Evolutionary conservation across 1,140 invertebrate genomes (phyloP).

Genomic region (Tetramorium alpestre): DNA sequence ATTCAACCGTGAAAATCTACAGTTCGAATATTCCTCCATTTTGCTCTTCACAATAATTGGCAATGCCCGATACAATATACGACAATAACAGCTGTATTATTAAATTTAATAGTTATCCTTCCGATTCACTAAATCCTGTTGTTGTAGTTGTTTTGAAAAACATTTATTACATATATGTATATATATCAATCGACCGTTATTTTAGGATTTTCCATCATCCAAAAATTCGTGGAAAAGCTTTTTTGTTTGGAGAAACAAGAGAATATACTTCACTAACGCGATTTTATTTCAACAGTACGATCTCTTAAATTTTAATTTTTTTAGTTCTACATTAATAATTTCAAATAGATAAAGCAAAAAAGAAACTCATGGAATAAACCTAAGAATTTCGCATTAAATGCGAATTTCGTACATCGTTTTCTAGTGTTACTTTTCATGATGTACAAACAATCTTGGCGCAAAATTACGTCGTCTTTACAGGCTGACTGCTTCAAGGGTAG

Average conservation of each 20-base stretch:
- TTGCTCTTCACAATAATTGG: slow-evolving; percentile 47
- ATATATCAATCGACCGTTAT: slow-evolving; percentile 4
- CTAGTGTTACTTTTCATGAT: slow-evolving; percentile 44
- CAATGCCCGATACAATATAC: slow-evolving; percentile 29
- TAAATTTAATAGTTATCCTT: slow-evolving; percentile 47
- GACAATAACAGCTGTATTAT: slow-evolving; percentile 34
- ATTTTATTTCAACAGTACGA: not conserved
- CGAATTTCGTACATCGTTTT: slow-evolving; percentile 31
- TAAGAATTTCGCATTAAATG: not conserved
- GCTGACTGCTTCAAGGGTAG: slow-evolving; percentile 42
- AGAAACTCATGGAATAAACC: not conserved
- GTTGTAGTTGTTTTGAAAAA: too few relatives aligned
- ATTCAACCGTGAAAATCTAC: slow-evolving; percentile 39
- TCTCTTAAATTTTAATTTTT: not conserved
- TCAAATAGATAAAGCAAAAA: not conserved
- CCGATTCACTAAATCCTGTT: slow-evolving; percentile 50
- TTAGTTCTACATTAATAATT: not conserved
- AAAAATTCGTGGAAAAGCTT: not conserved
- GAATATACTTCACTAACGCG: not conserved
- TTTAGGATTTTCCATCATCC: not conserved
- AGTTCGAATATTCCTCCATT: slow-evolving; percentile 41
- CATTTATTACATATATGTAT: too few relatives aligned
- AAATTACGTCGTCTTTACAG: slow-evolving; percentile 73
- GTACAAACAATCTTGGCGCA: slow-evolving; percentile 75
- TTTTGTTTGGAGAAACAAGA: not conserved